Evolutionary conservation across 2,888 invertebrate species (phyloP), one percentile per base, ranked within the genome.

Genomic region (Galerucella nymphaeae): DNA sequence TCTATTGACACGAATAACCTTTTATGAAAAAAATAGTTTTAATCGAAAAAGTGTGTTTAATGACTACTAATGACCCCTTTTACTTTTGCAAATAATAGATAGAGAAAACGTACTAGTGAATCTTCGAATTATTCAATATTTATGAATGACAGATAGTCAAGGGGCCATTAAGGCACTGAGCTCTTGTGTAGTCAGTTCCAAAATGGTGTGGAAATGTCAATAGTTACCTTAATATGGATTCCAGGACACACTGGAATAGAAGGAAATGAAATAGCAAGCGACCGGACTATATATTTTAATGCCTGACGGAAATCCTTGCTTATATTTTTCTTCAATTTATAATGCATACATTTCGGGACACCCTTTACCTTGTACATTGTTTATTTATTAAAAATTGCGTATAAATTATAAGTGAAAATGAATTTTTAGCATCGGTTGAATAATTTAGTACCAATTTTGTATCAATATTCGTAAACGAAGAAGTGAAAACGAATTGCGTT

Each of bases 31-130:
- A 66, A 59, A 45, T 59, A 1, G 13, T 66, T 38, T n/a, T 20
- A 38, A 66, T 23, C 55, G 59, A 62, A 66, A 71, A 71, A 66
- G 62, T 61, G 14, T 9, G 62, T 66, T 71, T 66, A 71, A 71
- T n/a, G n/a, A n/a, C n/a, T n/a, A n/a, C n/a, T 45, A 58, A 66
- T 58, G 58, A 66, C n/a, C 23, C 68, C 67, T 64, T 53, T 71
- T 58, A 59, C 66, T 62, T 66, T 62, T 66, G 42, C 38, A 72
- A 30, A 30, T 30, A 69, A 65, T 45, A 68, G 61, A 57, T 41
- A 68, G 69, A 72, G 69, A 69, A 72, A 63, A 62, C 45, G 41
- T 16, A 18, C 42, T 10, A 14, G 62, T 63, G 63, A 63, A 69
- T 69, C 72, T 57, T 69, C 59, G 53, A 69, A 5, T 30, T 2